Conservation (phyloP, 2,888 invertebrate genomes). For the Oscheius sp. region DNA sequence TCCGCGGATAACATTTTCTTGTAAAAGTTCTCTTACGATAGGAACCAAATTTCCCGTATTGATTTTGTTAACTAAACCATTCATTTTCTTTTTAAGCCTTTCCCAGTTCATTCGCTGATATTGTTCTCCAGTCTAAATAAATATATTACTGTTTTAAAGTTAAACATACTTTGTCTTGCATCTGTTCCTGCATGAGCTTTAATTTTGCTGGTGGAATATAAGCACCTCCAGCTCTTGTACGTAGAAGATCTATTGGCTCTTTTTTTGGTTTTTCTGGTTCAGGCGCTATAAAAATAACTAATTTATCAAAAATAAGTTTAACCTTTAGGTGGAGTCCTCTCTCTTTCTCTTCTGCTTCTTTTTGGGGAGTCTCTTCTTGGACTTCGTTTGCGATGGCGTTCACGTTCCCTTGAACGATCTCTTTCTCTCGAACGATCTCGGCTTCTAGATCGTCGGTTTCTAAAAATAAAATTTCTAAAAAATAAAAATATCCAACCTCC, state of each 20-base stretch:
- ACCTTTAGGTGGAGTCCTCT: background rate
- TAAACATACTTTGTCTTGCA: constrained; percentile 88
- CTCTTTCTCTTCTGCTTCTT: constrained; percentile 2
- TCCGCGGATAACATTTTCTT: constrained; percentile 94
- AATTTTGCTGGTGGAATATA: constrained; percentile 98
- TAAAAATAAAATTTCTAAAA: background rate
- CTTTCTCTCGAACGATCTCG: constrained; percentile 8
- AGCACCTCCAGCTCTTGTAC: constrained; percentile 74
- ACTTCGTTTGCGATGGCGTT: background rate
- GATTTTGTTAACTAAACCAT: constrained; percentile 96
- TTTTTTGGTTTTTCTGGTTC: constrained; percentile 25
- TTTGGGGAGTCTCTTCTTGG: constrained; percentile 3
- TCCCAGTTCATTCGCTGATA: constrained; percentile 98
- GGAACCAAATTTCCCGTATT: constrained; percentile 88
- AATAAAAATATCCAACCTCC: background rate
- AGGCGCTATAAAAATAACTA: background rate
- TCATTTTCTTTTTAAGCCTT: constrained; percentile 95
- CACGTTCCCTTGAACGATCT: no score
- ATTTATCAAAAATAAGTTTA: background rate
- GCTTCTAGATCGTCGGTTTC: background rate
- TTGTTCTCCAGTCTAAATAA: constrained; percentile 77
- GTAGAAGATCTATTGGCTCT: constrained; percentile 34
- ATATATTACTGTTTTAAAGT: no score
- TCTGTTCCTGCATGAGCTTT: constrained; percentile 91
- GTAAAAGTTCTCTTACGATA: constrained; percentile 87